Evolutionary conservation across 1,140 invertebrate genomes (phyloP).

Genomic region (Araneus ventricosus): DNA sequence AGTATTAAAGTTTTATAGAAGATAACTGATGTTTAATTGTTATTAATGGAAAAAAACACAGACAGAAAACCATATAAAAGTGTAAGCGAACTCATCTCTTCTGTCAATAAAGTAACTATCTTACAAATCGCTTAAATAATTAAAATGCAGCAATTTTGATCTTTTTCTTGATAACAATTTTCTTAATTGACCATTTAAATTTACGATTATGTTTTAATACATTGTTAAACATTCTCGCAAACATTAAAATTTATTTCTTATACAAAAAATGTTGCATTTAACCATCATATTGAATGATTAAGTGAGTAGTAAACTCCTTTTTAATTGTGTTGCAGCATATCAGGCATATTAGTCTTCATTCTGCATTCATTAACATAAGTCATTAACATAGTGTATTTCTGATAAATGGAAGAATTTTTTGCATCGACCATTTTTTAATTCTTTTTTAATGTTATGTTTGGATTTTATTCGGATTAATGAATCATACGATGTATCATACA

Average conservation of each 20-base stretch:
- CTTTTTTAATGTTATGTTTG: background rate
- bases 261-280: background rate
- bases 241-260: background rate
- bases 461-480: background rate
- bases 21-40: too few species aligned
- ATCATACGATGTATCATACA: background rate
- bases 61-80: too few species aligned
- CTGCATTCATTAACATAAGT: too few species aligned
- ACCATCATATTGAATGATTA: background rate
- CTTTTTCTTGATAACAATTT: background rate
- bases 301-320: background rate
- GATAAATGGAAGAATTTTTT: background rate
- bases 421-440: background rate
- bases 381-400: background rate
- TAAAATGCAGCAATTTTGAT: too few species aligned
- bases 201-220: background rate
- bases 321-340: background rate
- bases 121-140: too few species aligned
- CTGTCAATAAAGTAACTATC: too few species aligned
- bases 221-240: background rate
- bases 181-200: background rate
- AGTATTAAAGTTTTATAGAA: too few species aligned
- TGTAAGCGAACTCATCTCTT: too few species aligned
- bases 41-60: too few species aligned
- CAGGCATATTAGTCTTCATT: background rate